These are phyloP conservation scores for Antennarius striatus DNA, from an alignment of 2,113 vertebrate species.

Conservation along the genomic window DNA sequence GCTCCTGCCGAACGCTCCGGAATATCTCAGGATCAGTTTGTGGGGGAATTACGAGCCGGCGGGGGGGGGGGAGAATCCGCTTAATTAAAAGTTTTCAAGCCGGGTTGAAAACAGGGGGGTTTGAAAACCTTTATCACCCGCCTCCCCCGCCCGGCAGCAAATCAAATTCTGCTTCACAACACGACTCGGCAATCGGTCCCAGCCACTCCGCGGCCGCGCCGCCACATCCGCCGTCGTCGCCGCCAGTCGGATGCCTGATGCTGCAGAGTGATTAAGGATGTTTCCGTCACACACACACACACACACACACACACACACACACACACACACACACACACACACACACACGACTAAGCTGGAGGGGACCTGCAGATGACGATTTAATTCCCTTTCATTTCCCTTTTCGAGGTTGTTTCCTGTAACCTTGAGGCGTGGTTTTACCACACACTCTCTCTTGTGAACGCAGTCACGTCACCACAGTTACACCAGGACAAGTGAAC, in stretches of 20 bases:
- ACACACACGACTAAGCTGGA: background rate
- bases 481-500: background rate
- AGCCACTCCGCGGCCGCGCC: conserved; percentile 1
- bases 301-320: background rate
- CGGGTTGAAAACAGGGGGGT: background rate
- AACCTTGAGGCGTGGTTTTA: conserved; percentile 25
- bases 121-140: conserved; percentile 13
- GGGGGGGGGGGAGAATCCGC: background rate
- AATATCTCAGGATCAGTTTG: too few species aligned
- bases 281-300: background rate
- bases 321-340: conserved; percentile 1
- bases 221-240: background rate
- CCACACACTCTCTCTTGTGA: conserved; percentile 17
- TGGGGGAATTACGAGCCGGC: background rate
- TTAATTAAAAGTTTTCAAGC: conserved; percentile 37
- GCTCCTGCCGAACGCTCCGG: too few species aligned
- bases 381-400: background rate
- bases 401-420: conserved; percentile 4
- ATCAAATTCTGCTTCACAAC: conserved; percentile 28
- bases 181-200: conserved; percentile 14
- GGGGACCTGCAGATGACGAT: background rate
- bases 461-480: conserved; percentile 17
- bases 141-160: conserved; percentile 15
- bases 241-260: background rate
- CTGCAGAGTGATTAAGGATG: conserved; percentile 27